Evolutionary conservation across 2,113 vertebrate species (phyloP).

Genomic region (Petaurus breviceps): DNA sequence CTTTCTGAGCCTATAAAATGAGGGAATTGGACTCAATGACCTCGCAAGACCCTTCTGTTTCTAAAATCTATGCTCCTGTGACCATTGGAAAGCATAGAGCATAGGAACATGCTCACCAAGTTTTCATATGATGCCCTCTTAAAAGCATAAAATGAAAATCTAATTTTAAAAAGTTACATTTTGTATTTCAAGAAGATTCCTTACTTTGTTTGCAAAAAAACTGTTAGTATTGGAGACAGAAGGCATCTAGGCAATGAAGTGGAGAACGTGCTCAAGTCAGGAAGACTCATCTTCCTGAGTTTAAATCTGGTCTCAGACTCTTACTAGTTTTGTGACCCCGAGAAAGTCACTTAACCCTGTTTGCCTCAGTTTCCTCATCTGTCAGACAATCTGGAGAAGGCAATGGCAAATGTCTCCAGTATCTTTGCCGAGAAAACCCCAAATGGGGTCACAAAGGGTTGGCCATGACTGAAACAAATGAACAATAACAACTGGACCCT

Average conservation of each 20-base stretch:
- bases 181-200: slow-evolving; percentile 36
- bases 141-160: slow-evolving; percentile 16
- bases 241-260: no score
- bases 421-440: not conserved
- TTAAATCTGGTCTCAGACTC: not conserved
- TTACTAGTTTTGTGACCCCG: not conserved
- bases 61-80: not conserved
- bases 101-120: slow-evolving; percentile 16
- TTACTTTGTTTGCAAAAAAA: not conserved
- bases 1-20: no score
- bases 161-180: slow-evolving; percentile 49
- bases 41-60: not conserved
- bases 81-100: not conserved
- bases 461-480: not conserved
- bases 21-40: not conserved
- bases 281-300: no score
- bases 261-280: no score
- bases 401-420: no score
- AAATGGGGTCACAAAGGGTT: not conserved
- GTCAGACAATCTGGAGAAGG: no score
- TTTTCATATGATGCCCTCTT: slow-evolving; percentile 32
- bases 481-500: not conserved
- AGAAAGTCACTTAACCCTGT: not conserved
- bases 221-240: slow-evolving; percentile 17
- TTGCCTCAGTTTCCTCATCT: no score